Evolutionary conservation across 2,888 invertebrate genomes (phyloP), one percentile per base, ranked within the genome.

Genomic region (Apotomis capreana): DNA sequence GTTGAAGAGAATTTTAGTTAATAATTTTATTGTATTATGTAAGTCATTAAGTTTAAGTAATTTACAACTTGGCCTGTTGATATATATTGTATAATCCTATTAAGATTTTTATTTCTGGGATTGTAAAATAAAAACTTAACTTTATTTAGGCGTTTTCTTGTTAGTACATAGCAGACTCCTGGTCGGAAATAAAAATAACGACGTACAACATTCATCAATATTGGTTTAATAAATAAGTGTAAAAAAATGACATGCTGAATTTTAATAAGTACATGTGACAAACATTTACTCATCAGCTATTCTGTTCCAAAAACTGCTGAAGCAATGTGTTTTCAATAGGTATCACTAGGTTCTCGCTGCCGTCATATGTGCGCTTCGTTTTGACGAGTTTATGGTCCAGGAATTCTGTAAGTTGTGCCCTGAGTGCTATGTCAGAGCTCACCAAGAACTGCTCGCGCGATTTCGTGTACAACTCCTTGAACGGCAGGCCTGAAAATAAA

Each of bases 401-500:
- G 89, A 99, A 99, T 90, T 99, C 99, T 0, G 97, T 98, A 3
- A 99, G 94, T 82, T 99, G 98, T 5, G 98, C 97, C 77, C 98
- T 95, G 73, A 99, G 89, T 0, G 98, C 98, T 69, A 97, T 94
- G 88, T 99, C 99, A 0, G 98, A 97, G 86, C 98, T 99, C 0
- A 98, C 99, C 52, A 99, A 93, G 88, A 99, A 99, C 26, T 95
- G 95, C 88, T 98, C 98, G 55, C 98, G 95, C 80, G 97, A 97
- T 77, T 95, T 94, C 76, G 95, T 95, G 87, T 98, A 99, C 46
- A 98, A 88, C 78, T 98, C 97, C 85, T 96, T 97, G 86, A 99
- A 98, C 0, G 97, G 94, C 89, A 99, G 95, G 37, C 99, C 98
- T 96, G 86, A 13, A 81, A 80, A 26, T 55, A 59, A 40, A 60